Evolutionary conservation across 2,113 vertebrate genomes (phyloP), one percentile per base, ranked within the genome.

Genomic region (Caracal caracal): DNA sequence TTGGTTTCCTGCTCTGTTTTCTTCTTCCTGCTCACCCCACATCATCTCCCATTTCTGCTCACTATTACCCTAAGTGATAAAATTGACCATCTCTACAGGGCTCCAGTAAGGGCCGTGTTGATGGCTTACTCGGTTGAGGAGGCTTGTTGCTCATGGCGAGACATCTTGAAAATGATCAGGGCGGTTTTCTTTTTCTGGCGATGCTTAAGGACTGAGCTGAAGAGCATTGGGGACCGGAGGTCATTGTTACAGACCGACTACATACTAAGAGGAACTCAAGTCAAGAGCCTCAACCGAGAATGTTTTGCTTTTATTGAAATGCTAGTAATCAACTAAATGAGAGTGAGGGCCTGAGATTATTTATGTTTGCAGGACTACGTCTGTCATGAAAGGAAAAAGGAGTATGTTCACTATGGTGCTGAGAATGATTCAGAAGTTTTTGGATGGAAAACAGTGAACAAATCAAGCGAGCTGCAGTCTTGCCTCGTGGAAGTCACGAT

Each of bases 211-310:
- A 65, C 88, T 20, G 61, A 94, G 33, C 4, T 78, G 51, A 71
- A 90, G 93, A 88, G 95, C 94, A 90, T 1, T 51, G 75, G 79
- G 40, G 68, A 13, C 28, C 10, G 10, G 82, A 75, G 43, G 28
- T 90, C 87, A 92, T 80, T 75, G 30, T 94, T 68, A 95, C 26
- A 88, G 71, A 65, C 53, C 53, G 86, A 87, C 63, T 92, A 93
- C 90, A 95, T 92, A 61, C 17, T 35, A 82, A 92, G 33, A 84
- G 16, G 37, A 86, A 86, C 11, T 83, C 49, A 59, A 83, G 37
- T 83, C 30, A 84, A 49, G 43, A 66, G 79, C 6, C 63, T 40
- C 79, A 33, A 12, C 19, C 51, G 35, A 43, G 68, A 90, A 79
- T 33, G 63, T 10, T 59, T 22, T 5, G 43, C 88, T 95, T 91